Conservation (phyloP, 2,113 vertebrate genomes). For the Hipposideros armiger region DNA sequence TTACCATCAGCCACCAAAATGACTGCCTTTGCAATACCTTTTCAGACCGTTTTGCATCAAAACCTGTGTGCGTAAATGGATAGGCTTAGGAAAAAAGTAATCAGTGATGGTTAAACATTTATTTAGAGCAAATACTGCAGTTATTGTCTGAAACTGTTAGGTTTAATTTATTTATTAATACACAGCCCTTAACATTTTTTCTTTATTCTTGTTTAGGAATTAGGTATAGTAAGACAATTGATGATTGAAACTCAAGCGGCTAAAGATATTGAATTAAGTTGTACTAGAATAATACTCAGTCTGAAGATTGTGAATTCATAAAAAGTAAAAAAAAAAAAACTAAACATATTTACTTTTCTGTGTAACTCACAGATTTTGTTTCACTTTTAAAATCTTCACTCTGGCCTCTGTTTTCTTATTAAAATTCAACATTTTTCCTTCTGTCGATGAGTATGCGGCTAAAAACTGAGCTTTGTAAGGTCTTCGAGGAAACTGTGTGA, state of each 20-base stretch:
- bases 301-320: neutral
- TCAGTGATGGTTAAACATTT: neutral
- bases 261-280: neutral
- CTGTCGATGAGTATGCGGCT: neutral
- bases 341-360: neutral
- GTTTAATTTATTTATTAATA: conserved; percentile 26
- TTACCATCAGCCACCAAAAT: neutral
- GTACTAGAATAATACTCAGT: neutral
- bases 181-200: neutral
- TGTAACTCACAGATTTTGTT: neutral
- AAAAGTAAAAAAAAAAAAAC: neutral
- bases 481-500: conserved; percentile 55
- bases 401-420: conserved; percentile 1
- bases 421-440: conserved; percentile 25
- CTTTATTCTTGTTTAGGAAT: neutral
- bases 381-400: conserved; percentile 23
- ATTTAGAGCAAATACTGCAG: conserved; percentile 6
- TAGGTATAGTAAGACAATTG: neutral
- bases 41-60: conserved; percentile 16
- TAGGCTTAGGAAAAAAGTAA: neutral
- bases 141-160: conserved; percentile 12
- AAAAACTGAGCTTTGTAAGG: conserved; percentile 41
- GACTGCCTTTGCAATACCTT: neutral
- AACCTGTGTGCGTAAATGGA: neutral
- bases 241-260: neutral